Evolutionary conservation across 2,888 invertebrate species (phyloP).

Genomic region (Acholoe squamosa): DNA sequence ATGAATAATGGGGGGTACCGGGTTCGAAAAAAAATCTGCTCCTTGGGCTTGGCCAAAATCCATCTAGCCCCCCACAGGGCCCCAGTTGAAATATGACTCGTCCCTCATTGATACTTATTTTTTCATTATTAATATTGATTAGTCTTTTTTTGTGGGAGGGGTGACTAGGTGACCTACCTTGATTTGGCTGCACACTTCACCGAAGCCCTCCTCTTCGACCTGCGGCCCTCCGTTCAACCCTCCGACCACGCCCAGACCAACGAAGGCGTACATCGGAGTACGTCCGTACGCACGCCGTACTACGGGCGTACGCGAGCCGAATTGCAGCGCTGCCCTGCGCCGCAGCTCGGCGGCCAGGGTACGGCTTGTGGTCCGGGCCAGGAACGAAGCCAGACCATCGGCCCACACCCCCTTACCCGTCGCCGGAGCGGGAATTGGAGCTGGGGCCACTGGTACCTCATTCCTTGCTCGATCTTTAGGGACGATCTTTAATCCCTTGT

Average conservation of each 20-base stretch:
- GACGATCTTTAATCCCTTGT: not conserved
- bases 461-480: not conserved
- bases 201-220: constrained; percentile 39
- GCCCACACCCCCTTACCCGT: not conserved
- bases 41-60: too few relatives aligned
- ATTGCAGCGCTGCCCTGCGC: constrained; percentile 45
- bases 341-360: constrained; percentile 57
- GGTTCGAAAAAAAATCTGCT: too few relatives aligned
- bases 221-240: not conserved
- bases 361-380: constrained; percentile 17
- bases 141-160: too few relatives aligned
- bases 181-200: constrained; percentile 46
- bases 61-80: too few relatives aligned
- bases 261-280: constrained; percentile 56
- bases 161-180: constrained; percentile 11
- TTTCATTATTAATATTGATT: too few relatives aligned
- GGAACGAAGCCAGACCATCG: not conserved
- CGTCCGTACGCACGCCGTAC: not conserved
- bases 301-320: constrained; percentile 18
- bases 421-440: not conserved
- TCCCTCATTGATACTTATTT: too few relatives aligned
- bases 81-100: too few relatives aligned
- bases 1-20: too few relatives aligned
- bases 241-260: constrained; percentile 55
- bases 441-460: not conserved